A percentile compares a stretch with the other conserved stretches of the same genome.
Evolutionary conservation across 2,888 invertebrate genomes (phyloP).

Genomic region (Hemistola chrysoprasaria): DNA sequence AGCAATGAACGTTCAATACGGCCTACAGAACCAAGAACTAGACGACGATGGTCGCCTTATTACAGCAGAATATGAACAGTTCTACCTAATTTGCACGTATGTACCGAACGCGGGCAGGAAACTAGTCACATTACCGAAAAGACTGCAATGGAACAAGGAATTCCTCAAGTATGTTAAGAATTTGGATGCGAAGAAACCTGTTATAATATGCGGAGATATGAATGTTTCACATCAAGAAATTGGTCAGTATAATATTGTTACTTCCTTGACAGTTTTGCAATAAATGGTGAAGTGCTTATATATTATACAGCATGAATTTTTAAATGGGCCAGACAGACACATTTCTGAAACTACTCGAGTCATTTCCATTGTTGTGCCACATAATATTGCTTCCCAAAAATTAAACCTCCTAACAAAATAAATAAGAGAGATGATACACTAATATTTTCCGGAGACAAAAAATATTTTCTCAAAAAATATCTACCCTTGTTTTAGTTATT

Average conservation of each 20-base stretch:
- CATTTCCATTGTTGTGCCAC: too few species aligned
- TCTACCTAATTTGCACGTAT: conserved; percentile 94
- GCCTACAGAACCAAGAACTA: conserved; percentile 87
- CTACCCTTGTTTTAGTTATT: too few species aligned
- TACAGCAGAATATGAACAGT: conserved; percentile 96
- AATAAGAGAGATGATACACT: too few species aligned
- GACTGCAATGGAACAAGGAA: conserved; percentile 94
- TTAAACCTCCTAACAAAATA: too few species aligned
- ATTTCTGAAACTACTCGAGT: too few species aligned
- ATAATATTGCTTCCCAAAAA: too few species aligned
- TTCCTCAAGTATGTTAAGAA: conserved; percentile 90
- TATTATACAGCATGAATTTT: too few species aligned
- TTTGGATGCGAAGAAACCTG: conserved; percentile 94
- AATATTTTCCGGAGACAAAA: too few species aligned
- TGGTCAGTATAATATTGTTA: conserved; percentile 73
- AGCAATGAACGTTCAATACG: conserved; percentile 92
- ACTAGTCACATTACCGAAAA: conserved; percentile 92
- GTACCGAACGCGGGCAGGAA: conserved; percentile 97
- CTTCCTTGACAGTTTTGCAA: conserved; percentile 1
- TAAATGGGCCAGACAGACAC: too few species aligned
- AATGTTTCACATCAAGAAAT: conserved; percentile 98
- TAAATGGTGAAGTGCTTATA: too few species aligned
- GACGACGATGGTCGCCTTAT: conserved; percentile 94
- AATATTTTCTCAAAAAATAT: too few species aligned
- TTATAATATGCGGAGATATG: conserved; percentile 97